These are phyloP conservation scores for Atherinomorus stipes DNA, from an alignment of 2,113 vertebrate genomes.

Conservation along the genomic window DNA sequence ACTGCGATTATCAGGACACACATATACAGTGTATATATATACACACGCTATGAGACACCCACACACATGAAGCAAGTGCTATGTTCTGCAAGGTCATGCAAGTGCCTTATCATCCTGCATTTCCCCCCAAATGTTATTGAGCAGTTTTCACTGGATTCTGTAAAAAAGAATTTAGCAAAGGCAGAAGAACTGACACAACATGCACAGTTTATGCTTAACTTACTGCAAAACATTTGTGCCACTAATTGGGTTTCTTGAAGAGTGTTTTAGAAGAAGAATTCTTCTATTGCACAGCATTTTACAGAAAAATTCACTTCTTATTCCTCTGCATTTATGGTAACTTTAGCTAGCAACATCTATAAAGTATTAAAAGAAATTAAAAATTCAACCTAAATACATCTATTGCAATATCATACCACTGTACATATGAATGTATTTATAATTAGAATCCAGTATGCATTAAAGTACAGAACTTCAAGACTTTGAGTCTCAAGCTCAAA, in stretches of 20 bases:
- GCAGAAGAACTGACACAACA: too few relatives aligned
- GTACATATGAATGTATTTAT: fast-evolving
- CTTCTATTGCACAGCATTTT: not conserved
- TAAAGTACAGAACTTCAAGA: too few relatives aligned
- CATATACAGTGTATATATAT: too few relatives aligned
- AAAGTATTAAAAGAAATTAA: not conserved
- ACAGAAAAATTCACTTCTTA: too few relatives aligned
- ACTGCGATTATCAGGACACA: slow-evolving; percentile 33
- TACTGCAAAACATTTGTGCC: not conserved
- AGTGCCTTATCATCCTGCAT: slow-evolving; percentile 6
- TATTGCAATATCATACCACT: not conserved
- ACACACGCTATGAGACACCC: not conserved
- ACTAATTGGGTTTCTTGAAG: not conserved
- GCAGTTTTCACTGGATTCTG: not conserved
- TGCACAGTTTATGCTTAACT: not conserved
- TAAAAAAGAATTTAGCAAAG: too few relatives aligned
- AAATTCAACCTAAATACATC: not conserved
- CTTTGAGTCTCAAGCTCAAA: too few relatives aligned
- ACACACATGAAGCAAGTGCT: not conserved
- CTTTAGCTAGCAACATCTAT: not conserved
- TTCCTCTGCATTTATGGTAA: too few relatives aligned
- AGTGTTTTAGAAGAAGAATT: not conserved
- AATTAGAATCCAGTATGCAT: not conserved
- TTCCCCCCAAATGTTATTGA: not conserved
- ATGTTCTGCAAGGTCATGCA: slow-evolving; percentile 25